Evolutionary conservation across 30 jellyfish, hydroid and myxozoan genomes (phyloP), one percentile per base, ranked within the genome.

Genomic region (Mastigias papua): DNA sequence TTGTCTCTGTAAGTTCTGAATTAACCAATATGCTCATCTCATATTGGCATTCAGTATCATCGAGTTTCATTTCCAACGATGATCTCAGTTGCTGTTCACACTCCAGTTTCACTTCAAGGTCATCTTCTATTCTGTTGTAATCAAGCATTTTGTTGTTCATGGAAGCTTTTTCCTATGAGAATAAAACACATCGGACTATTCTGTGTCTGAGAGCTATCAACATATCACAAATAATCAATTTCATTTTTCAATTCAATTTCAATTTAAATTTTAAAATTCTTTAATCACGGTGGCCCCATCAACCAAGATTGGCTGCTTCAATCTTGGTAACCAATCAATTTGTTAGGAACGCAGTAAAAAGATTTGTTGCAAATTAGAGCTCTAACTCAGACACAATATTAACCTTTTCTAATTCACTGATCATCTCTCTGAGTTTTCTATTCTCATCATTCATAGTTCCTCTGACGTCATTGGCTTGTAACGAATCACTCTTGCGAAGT

Each of bases 1-100:
- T n/a, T 2, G 84, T 31, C 46, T 73, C 72, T 73, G 84, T 73
- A 16, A 73, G 84, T 29, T 73, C 84, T 19, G 46, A 20, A 73
- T 73, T 46, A 21, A 31, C 37, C 84, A 46, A 16, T 23, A 2
- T 69, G 46, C 34, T 19, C 2, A 29, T 73, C 37, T 46, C 84
- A 17, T 34, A 11, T 30, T 73, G 70, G 8, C 16, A 29, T 25
- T 46, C 70, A 0, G 11, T 31, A 3, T 37, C 84, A 10, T 49
- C 22, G 3, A 73, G 1, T 28, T n/a, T 73, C 8, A 21, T 32
- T 27, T 73, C 84, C 64, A 73, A 58, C 2, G 42, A 21, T 37
- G 20, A n/a, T 73, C 70, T 37, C 31, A 34, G 30, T 26, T 49
- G 64, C 21, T 49, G 33, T 28, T 73, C 84, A 37, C 22, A 37